A percentile compares a stretch with the other conserved stretches of the same genome.
Evolutionary conservation across 2,797 vertebrate species (phyloP).

Genomic region (Pogonophryne albipinna): DNA sequence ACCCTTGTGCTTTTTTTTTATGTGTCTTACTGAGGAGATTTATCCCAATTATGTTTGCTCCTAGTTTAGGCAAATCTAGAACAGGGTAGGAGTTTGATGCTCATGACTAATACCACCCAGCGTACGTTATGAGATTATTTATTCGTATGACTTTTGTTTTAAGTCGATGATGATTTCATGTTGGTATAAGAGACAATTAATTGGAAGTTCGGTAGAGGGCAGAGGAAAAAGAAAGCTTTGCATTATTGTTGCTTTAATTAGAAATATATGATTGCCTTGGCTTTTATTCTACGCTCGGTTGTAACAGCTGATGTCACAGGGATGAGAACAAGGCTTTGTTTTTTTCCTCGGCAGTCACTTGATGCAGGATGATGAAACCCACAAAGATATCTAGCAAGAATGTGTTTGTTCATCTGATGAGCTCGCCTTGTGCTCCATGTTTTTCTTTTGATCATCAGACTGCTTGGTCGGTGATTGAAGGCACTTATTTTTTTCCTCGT

Average conservation of each 20-base stretch:
- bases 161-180: conserved; percentile 30
- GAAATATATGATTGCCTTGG: conserved; percentile 48
- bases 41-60: conserved; percentile 67
- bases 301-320: conserved; percentile 70
- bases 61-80: conserved; percentile 62
- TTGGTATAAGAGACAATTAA: conserved; percentile 37
- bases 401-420: conserved; percentile 80
- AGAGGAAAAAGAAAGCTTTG: conserved; percentile 37
- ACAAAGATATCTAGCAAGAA: conserved; percentile 84
- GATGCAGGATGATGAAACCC: conserved; percentile 87
- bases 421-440: conserved; percentile 66
- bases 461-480: conserved; percentile 64
- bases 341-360: conserved; percentile 78
- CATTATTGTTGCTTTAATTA: conserved; percentile 57
- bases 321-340: conserved; percentile 79
- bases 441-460: conserved; percentile 79
- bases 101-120: conserved; percentile 54
- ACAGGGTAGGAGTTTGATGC: conserved; percentile 53
- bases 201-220: conserved; percentile 43
- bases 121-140: conserved; percentile 49
- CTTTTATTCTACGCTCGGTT: conserved; percentile 52
- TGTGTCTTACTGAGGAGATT: conserved; percentile 58
- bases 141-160: conserved; percentile 33
- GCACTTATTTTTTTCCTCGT: conserved; percentile 57
- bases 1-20: conserved; percentile 57